These are phyloP conservation scores for Hozukius guyotensis DNA, from an alignment of 2,797 vertebrate species.

Conservation along the genomic window DNA sequence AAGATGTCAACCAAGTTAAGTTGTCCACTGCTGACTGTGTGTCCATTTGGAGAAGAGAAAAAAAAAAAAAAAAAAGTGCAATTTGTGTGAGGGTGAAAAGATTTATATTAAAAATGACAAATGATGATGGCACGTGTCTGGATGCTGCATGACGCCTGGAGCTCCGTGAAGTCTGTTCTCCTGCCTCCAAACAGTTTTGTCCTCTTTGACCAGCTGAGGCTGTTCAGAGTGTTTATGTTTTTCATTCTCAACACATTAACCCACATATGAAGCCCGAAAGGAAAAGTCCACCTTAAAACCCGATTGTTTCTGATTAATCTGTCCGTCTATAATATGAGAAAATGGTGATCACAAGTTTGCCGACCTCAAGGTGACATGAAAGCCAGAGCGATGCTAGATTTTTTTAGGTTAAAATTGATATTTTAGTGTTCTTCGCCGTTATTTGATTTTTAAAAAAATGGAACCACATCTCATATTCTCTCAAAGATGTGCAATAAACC, in stretches of 20 bases:
- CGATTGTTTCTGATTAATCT: neutral
- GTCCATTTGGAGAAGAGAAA: slow-evolving; percentile 59
- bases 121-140: slow-evolving; percentile 53
- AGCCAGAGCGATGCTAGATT: neutral
- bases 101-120: slow-evolving; percentile 77
- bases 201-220: neutral
- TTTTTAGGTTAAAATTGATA: neutral
- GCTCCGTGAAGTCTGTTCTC: neutral
- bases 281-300: neutral
- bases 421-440: rapidly evolving
- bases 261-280: neutral
- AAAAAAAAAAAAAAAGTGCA: slow-evolving; percentile 59
- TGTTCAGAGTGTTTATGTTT: neutral
- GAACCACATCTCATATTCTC: neutral
- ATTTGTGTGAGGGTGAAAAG: slow-evolving; percentile 78
- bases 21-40: slow-evolving; percentile 75
- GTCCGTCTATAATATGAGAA: neutral
- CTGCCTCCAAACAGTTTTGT: neutral
- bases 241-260: neutral
- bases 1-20: slow-evolving; percentile 70
- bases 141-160: slow-evolving; percentile 54
- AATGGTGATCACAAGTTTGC: neutral
- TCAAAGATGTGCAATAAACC: rapidly evolving
- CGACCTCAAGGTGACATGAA: neutral
- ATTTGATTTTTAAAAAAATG: no score